Base-by-base conservation (phyloP, 2,888 invertebrate species). In the Drepana falcataria region DNA sequence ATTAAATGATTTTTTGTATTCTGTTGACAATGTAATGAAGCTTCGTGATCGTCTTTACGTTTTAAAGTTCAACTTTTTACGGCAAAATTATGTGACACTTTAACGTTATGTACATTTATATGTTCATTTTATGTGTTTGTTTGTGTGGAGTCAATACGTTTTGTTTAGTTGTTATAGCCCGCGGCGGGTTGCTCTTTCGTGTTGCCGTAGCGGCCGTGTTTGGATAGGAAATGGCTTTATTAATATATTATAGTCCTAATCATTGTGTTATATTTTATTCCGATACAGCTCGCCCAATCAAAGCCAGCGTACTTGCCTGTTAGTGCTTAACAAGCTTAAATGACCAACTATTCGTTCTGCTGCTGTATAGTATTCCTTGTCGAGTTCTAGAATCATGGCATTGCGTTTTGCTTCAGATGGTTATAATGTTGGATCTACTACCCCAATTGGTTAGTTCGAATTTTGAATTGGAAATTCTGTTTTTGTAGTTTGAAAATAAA, bases 11-110 rank as follows among this genome's bases (percentile, higher is more conserved):
- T 68, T 70, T 70, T 66, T 66, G 37, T 40, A 37, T 55, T 60
- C 62, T 63, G 77, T 68, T 79, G 79, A 79, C 78, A 79, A 73
- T 73, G 58, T 69, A 72, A 74, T 67, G 60, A 40, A 51, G 51
- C 51, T 40, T 40, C 21, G 54, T 56, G 61, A 56, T 65, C 53
- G 62, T 58, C 64, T 69, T 67, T 67, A 64, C 65, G 64, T 54
- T 60, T 62, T 61, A 59, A 61, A 60, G 55, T 65, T 59, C 65
- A 66, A 65, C 57, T 64, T 74, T 73, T 73, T 69, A 74, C 67
- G 47, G 66, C 69, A 61, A 70, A 40, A 71, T 71, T 64, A 73
- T 64, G 64, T 64, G 59, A 64, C 53, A 65, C 62, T 66, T 65
- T 58, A 58, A 37, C 37, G 37, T 37, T 37, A 37, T 37, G 37